These are phyloP conservation scores for Agapostemon virescens DNA, from an alignment of 2,888 invertebrate species.

Conservation along the genomic window DNA sequence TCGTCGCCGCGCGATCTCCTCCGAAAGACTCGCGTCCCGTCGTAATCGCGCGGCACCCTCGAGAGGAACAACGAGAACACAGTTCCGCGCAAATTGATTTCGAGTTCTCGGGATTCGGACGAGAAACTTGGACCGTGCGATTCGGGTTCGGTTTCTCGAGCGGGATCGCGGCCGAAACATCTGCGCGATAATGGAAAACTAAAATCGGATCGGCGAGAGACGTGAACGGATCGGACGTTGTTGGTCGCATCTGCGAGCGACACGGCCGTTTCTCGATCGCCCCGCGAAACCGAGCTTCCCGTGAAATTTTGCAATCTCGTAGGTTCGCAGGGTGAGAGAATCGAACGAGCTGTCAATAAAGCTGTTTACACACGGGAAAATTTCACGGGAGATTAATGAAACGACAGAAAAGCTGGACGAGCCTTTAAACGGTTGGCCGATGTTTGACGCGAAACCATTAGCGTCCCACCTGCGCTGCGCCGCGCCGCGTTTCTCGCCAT, in stretches of 20 bases:
- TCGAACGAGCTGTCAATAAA: slow-evolving; percentile 61
- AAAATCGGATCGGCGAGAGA: slow-evolving; percentile 15
- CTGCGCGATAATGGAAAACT: slow-evolving; percentile 26
- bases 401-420: slow-evolving; percentile 62
- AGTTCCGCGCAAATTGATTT: not conserved
- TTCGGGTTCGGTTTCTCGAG: not conserved
- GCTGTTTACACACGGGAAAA: slow-evolving; percentile 76
- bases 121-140: not conserved
- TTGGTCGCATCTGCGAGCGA: slow-evolving; percentile 67
- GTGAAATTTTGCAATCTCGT: slow-evolving; percentile 64
- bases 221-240: not conserved
- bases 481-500: slow-evolving; percentile 37
- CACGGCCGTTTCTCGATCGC: slow-evolving; percentile 35
- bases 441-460: slow-evolving; percentile 76
- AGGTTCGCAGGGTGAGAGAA: slow-evolving; percentile 44
- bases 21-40: not conserved
- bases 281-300: slow-evolving; percentile 44
- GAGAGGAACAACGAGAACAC: not conserved
- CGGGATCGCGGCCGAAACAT: not conserved
- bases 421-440: slow-evolving; percentile 71
- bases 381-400: slow-evolving; percentile 76
- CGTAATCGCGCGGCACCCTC: not conserved
- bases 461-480: slow-evolving; percentile 67
- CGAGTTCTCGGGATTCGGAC: not conserved
- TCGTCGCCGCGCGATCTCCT: slow-evolving; percentile 7